Conservation (phyloP, 1,140 invertebrate species). For the Yoshiicerus persimilis region DNA sequence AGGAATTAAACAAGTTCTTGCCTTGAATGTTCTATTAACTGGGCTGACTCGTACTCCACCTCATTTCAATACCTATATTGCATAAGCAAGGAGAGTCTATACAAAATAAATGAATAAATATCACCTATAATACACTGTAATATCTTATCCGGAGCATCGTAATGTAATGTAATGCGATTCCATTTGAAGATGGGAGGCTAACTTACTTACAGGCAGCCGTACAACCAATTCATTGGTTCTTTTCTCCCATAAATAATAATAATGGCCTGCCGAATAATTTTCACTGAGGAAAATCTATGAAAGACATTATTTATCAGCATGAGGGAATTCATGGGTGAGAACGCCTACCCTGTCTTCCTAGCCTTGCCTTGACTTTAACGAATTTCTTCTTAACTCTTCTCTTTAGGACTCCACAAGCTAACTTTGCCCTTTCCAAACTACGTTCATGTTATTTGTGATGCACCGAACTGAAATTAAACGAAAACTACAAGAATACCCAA, state of each 20-base stretch:
- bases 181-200: conserved; percentile 15
- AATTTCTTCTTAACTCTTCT: background rate
- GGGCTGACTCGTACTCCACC: background rate
- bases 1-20: background rate
- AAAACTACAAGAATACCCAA: background rate
- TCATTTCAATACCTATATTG: background rate
- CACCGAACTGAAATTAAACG: background rate
- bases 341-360: conserved; percentile 28
- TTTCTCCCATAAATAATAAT: conserved; percentile 34
- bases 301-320: conserved; percentile 39
- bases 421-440: background rate
- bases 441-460: background rate
- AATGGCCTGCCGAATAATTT: conserved; percentile 43
- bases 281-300: conserved; percentile 37
- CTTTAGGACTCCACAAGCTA: background rate
- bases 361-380: background rate
- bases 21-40: background rate
- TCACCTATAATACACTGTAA: background rate
- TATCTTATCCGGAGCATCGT: background rate
- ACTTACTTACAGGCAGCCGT: background rate
- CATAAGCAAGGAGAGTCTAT: background rate
- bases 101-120: background rate
- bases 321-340: conserved; percentile 35
- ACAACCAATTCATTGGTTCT: background rate
- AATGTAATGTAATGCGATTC: conserved; percentile 6